Percentiles rank a stretch among this genome's conserved stretches.
Evolutionary conservation across 2,888 invertebrate species (phyloP).

Genomic region (Operophtera brumata): DNA sequence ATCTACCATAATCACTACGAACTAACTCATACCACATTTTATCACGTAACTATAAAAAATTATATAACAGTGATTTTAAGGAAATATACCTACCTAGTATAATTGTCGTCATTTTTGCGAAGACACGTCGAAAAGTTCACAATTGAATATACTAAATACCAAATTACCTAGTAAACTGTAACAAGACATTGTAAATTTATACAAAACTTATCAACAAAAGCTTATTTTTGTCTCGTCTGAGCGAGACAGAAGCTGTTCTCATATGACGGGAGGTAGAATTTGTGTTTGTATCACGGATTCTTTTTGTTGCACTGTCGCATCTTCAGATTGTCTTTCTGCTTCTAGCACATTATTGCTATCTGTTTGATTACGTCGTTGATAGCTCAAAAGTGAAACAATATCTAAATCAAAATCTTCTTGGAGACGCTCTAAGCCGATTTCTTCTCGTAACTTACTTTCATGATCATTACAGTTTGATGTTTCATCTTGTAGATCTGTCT

Average conservation of each 20-base stretch:
- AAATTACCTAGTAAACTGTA: constrained; percentile 40
- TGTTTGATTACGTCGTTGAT: not conserved
- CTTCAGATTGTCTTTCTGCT: not conserved
- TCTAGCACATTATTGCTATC: not conserved
- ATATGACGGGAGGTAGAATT: constrained; percentile 32
- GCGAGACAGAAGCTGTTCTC: constrained; percentile 2
- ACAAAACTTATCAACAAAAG: constrained; percentile 56
- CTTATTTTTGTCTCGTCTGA: constrained; percentile 33
- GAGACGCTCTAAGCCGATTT: too few species aligned
- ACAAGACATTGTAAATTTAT: constrained; percentile 58
- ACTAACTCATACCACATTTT: constrained; percentile 26
- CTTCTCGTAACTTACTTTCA: not conserved
- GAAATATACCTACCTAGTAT: constrained; percentile 45
- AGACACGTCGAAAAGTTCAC: constrained; percentile 59
- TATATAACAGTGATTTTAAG: constrained; percentile 58
- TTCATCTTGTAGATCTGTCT: not conserved
- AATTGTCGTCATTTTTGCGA: constrained; percentile 51
- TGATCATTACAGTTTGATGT: not conserved
- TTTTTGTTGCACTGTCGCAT: not conserved
- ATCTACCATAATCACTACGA: constrained; percentile 10
- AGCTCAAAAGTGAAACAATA: not conserved
- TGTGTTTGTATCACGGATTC: constrained; percentile 1
- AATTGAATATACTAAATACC: constrained; percentile 38
- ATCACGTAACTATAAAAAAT: constrained; percentile 32
- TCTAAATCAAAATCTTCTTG: constrained; percentile 15